A percentile compares a stretch with the other conserved stretches of the same genome.
Conservation (phyloP, 2,888 invertebrate species). For the Gibbula magus region DNA sequence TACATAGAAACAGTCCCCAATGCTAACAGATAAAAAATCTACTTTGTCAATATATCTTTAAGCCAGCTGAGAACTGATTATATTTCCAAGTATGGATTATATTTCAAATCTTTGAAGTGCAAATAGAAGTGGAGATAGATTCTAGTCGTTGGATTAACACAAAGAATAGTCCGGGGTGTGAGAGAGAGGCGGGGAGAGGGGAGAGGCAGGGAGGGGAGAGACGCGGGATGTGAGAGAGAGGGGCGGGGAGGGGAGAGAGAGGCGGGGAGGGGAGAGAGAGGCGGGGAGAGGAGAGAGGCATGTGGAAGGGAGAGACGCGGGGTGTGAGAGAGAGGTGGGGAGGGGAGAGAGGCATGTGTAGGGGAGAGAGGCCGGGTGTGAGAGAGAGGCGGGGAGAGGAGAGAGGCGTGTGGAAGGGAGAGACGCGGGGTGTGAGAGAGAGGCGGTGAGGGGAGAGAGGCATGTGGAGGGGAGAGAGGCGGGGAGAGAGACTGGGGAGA, state of each 20-base stretch:
- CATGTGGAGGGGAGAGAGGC: constrained; percentile 4
- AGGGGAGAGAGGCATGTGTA: neutral
- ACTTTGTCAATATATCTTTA: too few species aligned
- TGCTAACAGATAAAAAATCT: too few species aligned
- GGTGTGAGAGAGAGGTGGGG: neutral
- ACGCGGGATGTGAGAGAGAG: neutral
- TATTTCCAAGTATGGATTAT: too few species aligned
- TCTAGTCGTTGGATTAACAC: too few species aligned
- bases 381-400: constrained; percentile 7
- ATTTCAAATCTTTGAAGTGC: too few species aligned
- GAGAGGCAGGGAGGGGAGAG: neutral
- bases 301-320: neutral
- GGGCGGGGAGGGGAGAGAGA: neutral
- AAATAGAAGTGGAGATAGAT: too few species aligned
- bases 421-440: neutral
- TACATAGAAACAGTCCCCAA: too few species aligned
- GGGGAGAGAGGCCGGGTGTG: neutral
- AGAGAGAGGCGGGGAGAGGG: neutral
- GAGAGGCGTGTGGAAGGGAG: neutral
- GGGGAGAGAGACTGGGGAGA: neutral
- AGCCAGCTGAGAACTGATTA: too few species aligned
- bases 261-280: neutral
- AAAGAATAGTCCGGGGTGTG: too few species aligned
- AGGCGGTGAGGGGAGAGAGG: neutral
- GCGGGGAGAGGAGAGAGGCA: too few species aligned